Base-by-base conservation (phyloP, 1,140 invertebrate species). In the Eciton burchellii region DNA sequence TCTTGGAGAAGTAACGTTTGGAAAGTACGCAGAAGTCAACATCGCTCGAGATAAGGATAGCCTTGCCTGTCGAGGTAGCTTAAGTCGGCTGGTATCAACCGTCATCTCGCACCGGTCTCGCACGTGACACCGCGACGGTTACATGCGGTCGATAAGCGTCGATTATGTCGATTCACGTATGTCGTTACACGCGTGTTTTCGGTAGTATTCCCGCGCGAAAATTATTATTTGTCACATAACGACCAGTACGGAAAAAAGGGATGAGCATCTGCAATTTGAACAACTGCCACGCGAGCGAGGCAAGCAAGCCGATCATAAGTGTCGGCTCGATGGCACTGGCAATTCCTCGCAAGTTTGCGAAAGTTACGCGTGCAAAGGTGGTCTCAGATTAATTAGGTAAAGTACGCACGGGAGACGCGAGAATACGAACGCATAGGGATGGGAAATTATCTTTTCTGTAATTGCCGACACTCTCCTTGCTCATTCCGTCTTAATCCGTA, bases 151-250 rank as follows among this genome's bases (percentile, higher is more conserved):
- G 21, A 59, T 24, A 59, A 73, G 45, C 24, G 21, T 35, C 35
- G 70, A 59, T 66, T 43, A 77, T 14, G 43, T 74, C 72, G 26
- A 52, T 76, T 4, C 14, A 35, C 26, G 19, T n/a, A 35, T 35
- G 12, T 71, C 26, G 52, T 35, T 52, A 24, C 29, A 57, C 35
- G 16, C 24, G 43, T 11, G 14, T 43, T 57, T 57, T 79, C 12
- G 35, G 0, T 59, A 71, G 71, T 81, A n/a, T 24, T 19, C 45
- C 16, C 2, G 24, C 16, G 5, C n/a, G n/a, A n/a, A n/a, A 43
- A 71, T 43, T 81, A 4, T 81, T 70, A 68, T 81, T 81, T 65
- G 66, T 79, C 52, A 41, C 49, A 35, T 63, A 54, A 79, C 16
- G 11, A 56, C 19, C 11, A 49, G 56, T 14, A n/a, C 11, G 24